A percentile compares a stretch with the other conserved stretches of the same genome.
Evolutionary conservation across 2,113 vertebrate species (phyloP).

Genomic region (Anarhynchus alexandrinus): DNA sequence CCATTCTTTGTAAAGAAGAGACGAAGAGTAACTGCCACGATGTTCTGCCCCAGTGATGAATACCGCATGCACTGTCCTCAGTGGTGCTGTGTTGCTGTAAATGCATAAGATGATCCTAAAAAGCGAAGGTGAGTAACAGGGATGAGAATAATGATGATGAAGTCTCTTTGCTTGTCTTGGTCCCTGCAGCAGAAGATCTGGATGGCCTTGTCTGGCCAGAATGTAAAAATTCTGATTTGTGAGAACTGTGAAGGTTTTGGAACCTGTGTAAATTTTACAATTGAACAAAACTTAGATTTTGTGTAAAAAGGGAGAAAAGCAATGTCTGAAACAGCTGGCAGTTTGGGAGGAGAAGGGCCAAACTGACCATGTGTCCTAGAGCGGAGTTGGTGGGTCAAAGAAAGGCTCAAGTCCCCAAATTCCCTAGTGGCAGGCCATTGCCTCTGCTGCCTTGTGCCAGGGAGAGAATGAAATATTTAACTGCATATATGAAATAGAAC

Average conservation of each 20-base stretch:
- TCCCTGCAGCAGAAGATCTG: neutral
- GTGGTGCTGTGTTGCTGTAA: neutral
- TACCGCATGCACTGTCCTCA: neutral
- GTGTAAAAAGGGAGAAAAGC: neutral
- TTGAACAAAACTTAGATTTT: neutral
- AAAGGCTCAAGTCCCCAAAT: fast-evolving
- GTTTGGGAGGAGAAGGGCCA: neutral
- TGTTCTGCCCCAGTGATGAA: neutral
- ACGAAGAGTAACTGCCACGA: neutral
- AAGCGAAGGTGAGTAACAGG: neutral
- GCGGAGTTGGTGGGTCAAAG: neutral
- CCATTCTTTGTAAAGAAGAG: neutral
- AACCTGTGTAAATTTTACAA: neutral
- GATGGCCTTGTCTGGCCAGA: neutral
- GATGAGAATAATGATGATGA: neutral
- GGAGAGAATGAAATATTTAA: neutral
- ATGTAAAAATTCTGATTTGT: neutral
- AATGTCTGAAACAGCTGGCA: neutral
- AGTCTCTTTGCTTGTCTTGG: neutral
- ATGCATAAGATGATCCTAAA: neutral
- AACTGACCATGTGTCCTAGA: neutral
- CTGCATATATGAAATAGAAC: neutral
- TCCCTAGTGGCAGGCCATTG: neutral
- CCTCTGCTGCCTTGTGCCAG: neutral
- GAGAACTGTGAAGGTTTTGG: neutral